phyloP scores from a whole-genome alignment of 2,797 vertebrate species.

The Echeneis naucrates region DNA sequence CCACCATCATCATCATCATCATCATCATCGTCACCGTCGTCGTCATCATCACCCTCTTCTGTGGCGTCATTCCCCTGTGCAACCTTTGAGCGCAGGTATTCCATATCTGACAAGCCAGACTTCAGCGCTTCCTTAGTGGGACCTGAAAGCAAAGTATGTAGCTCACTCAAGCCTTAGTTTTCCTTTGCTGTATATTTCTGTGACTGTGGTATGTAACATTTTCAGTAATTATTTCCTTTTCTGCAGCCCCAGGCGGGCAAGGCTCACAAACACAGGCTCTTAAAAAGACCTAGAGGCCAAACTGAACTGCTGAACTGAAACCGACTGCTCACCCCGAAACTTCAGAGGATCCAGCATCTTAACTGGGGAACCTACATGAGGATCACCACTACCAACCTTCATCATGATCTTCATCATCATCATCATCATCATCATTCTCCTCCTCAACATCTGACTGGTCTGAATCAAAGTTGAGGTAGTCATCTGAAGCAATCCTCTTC shows the following conservation, averaged over 20 bases:
- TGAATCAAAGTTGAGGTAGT: conserved; percentile 98
- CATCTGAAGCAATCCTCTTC: conserved; percentile 72
- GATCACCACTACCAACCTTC: conserved; percentile 60
- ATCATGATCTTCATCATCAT: conserved; percentile 58
- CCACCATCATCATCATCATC: conserved; percentile 53
- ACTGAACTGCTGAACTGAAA: neutral
- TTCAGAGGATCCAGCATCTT: neutral
- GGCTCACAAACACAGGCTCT: neutral
- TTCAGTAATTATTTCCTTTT: neutral
- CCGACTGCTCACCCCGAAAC: neutral
- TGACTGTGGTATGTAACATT: neutral
- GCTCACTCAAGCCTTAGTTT: neutral
- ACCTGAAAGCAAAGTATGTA: conserved; percentile 54
- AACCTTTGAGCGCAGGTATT: conserved; percentile 94
- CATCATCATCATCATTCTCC: conserved; percentile 48
- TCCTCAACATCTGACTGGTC: conserved; percentile 85
- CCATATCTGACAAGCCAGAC: conserved; percentile 92
- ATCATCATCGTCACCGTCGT: conserved; percentile 45
- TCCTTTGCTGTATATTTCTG: neutral
- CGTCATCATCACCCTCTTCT: conserved; percentile 56
- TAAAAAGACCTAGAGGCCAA: neutral
- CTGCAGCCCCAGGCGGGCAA: neutral
- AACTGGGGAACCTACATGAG: neutral
- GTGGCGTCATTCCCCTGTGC: conserved; percentile 75
- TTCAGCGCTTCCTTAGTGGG: conserved; percentile 77